Evolutionary conservation across 2,113 vertebrate genomes (phyloP).

Genomic region (Nothoprocta pentlandii): DNA sequence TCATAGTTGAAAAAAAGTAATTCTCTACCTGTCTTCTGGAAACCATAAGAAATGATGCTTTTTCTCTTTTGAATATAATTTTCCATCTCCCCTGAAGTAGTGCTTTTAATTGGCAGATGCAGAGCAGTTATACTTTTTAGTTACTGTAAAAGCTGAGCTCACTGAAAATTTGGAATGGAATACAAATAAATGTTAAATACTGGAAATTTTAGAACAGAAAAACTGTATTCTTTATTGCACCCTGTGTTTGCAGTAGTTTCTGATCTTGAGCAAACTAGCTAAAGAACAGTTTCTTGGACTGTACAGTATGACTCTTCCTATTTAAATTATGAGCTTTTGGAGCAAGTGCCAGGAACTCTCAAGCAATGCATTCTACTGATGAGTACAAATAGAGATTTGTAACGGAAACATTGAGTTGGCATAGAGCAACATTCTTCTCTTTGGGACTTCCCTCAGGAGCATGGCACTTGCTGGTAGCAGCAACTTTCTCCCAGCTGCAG

Average conservation of each 20-base stretch:
- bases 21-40: neutral
- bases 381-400: neutral
- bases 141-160: neutral
- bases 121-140: neutral
- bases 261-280: neutral
- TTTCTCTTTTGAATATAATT: neutral
- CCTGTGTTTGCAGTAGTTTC: neutral
- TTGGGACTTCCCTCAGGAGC: neutral
- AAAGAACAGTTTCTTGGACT: neutral
- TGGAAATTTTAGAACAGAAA: neutral
- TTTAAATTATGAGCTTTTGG: neutral
- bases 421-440: neutral
- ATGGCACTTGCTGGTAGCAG: neutral
- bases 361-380: neutral
- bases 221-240: neutral
- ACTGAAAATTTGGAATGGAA: neutral
- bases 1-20: neutral
- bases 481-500: neutral
- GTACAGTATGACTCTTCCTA: neutral
- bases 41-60: neutral
- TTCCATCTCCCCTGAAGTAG: neutral
- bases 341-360: neutral
- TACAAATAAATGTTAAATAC: neutral
- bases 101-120: neutral
- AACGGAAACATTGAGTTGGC: neutral